phyloP scores from a whole-genome alignment of 2,797 vertebrate species.

The Cynodonichthys magdalenae region DNA sequence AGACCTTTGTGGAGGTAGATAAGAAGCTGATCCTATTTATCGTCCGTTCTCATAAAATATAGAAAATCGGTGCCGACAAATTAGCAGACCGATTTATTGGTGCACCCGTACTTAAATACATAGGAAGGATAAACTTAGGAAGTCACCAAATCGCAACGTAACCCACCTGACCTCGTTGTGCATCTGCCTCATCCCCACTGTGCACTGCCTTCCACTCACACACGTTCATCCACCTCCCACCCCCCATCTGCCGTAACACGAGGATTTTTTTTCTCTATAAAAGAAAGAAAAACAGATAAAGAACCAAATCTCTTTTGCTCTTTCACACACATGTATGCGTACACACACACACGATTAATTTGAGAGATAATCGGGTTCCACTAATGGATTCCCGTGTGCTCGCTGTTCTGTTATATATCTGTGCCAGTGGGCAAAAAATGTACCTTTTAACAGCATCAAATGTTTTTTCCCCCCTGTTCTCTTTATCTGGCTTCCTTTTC shows the following conservation, averaged over 20 bases:
- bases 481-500: constrained; percentile 43
- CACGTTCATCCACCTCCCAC: constrained; percentile 48
- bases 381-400: constrained; percentile 79
- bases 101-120: too few species aligned
- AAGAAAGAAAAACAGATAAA: constrained; percentile 42
- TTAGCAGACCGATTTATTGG: too few species aligned
- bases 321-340: constrained; percentile 3
- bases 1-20: too few species aligned
- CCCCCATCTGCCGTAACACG: constrained; percentile 58
- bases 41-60: too few species aligned
- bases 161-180: constrained; percentile 11
- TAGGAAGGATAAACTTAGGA: constrained; percentile 37
- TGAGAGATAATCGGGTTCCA: constrained; percentile 82
- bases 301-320: constrained; percentile 47
- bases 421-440: constrained; percentile 74
- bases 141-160: constrained; percentile 37
- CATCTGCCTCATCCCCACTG: constrained; percentile 15
- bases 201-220: constrained; percentile 37
- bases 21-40: too few species aligned
- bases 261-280: constrained; percentile 44
- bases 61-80: too few species aligned
- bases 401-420: constrained; percentile 57
- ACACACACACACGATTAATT: constrained; percentile 75
- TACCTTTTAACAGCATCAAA: constrained; percentile 62
- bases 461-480: constrained; percentile 37